Evolutionary conservation across 1,140 invertebrate genomes (phyloP).

Genomic region (Protaetia brevitarsis): DNA sequence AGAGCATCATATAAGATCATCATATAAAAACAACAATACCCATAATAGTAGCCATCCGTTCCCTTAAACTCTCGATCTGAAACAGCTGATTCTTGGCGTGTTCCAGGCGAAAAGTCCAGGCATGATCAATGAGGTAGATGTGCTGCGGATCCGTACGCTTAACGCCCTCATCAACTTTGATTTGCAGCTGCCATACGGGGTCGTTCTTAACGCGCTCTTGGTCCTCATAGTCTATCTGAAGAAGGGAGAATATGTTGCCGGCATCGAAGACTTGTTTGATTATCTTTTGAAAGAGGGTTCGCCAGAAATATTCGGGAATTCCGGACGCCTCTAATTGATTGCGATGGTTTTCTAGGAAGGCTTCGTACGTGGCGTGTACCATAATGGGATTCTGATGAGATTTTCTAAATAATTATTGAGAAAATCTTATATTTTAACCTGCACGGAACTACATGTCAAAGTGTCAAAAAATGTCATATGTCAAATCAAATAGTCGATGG

Average conservation of each 20-base stretch:
- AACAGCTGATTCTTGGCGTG: slow-evolving; percentile 61
- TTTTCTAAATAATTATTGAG: no score
- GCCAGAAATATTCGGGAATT: slow-evolving; percentile 70
- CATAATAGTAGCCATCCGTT: slow-evolving; percentile 74
- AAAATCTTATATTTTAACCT: no score
- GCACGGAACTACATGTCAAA: no score
- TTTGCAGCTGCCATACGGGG: slow-evolving; percentile 63
- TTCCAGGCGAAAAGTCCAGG: slow-evolving; percentile 77
- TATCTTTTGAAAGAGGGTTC: slow-evolving; percentile 63
- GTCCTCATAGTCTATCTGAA: slow-evolving; percentile 66
- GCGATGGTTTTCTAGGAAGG: slow-evolving; percentile 51
- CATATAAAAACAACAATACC: no score
- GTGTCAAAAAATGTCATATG: no score
- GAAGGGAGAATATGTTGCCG: slow-evolving; percentile 65
- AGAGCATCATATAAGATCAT: no score
- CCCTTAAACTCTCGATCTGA: slow-evolving; percentile 61
- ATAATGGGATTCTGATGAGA: no score
- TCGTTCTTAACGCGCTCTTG: slow-evolving; percentile 51
- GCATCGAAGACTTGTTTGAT: slow-evolving; percentile 70
- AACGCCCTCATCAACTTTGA: slow-evolving; percentile 57
- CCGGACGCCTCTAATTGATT: slow-evolving; percentile 63
- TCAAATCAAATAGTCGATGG: no score
- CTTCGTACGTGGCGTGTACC: slow-evolving; percentile 12
- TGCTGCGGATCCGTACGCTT: slow-evolving; percentile 58
- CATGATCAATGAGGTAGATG: slow-evolving; percentile 86